These are phyloP conservation scores for Rhodinocichla rosea DNA, from an alignment of 2,113 vertebrate species.

Conservation along the genomic window DNA sequence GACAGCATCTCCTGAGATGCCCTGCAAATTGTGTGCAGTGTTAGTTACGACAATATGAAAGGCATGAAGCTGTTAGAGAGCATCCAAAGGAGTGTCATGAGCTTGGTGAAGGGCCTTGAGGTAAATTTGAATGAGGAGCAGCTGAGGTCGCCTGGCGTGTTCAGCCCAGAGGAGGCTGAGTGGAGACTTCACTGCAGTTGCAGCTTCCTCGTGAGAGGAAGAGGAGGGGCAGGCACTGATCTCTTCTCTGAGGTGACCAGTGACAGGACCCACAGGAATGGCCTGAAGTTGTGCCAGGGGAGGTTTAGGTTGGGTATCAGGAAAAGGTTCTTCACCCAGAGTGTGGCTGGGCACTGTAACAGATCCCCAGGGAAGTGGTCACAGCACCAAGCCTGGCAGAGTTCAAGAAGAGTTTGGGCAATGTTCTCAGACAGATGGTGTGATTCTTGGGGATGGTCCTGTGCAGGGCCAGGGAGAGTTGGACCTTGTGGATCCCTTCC, in stretches of 20 bases:
- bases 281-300: rapidly evolving
- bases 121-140: neutral
- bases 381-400: neutral
- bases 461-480: neutral
- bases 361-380: rapidly evolving
- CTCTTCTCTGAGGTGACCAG: neutral
- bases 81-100: rapidly evolving
- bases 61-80: rapidly evolving
- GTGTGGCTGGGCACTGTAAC: rapidly evolving
- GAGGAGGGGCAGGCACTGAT: neutral
- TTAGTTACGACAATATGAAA: neutral
- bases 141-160: neutral
- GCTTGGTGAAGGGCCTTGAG: neutral
- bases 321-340: neutral
- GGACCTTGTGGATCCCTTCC: neutral
- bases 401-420: neutral
- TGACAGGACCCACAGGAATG: rapidly evolving
- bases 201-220: rapidly evolving
- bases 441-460: neutral
- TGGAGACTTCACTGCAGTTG: neutral
- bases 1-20: neutral
- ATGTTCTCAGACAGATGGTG: rapidly evolving
- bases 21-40: neutral
- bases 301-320: neutral
- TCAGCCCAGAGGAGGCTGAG: neutral